A percentile compares a stretch with the other conserved stretches of the same genome.
phyloP scores from a whole-genome alignment of 1,140 invertebrate species.

The Drosophila erecta region DNA sequence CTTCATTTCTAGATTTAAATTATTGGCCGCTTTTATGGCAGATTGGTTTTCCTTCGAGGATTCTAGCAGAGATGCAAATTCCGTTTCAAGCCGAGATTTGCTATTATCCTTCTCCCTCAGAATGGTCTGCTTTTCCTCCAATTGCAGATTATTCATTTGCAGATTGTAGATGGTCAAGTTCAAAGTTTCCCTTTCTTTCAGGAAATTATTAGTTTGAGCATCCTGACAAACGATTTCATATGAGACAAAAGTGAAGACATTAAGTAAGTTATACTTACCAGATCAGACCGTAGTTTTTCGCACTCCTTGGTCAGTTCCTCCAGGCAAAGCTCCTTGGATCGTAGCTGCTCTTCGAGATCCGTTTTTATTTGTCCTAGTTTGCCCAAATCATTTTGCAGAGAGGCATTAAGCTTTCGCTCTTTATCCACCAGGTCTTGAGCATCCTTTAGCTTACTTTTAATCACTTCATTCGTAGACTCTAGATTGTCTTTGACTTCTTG shows the following conservation, averaged over 20 bases:
- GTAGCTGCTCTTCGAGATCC: background rate
- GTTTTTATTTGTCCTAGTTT: background rate
- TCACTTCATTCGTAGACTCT: constrained; percentile 17
- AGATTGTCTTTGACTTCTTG: constrained; percentile 20
- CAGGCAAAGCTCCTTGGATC: background rate
- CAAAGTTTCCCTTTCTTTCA: background rate
- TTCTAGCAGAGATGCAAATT: background rate
- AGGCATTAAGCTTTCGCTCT: constrained; percentile 11
- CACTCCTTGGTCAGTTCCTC: constrained; percentile 14
- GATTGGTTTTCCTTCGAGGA: background rate
- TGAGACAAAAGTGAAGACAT: background rate
- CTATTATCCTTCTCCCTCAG: background rate
- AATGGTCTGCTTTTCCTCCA: background rate
- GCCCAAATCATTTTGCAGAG: background rate
- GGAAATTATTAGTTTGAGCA: background rate
- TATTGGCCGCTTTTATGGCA: background rate
- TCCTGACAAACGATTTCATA: background rate
- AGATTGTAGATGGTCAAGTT: background rate
- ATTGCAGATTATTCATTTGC: background rate
- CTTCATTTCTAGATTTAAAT: constrained; percentile 1
- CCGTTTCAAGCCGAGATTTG: background rate
- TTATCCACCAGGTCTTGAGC: constrained; percentile 21
- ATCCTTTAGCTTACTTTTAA: constrained; percentile 23
- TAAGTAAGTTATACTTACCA: constrained; percentile 21
- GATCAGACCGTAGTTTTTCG: constrained; percentile 7